These are phyloP conservation scores for Gasterosteus aculeatus DNA, from an alignment of 2,113 vertebrate species.

Conservation along the genomic window DNA sequence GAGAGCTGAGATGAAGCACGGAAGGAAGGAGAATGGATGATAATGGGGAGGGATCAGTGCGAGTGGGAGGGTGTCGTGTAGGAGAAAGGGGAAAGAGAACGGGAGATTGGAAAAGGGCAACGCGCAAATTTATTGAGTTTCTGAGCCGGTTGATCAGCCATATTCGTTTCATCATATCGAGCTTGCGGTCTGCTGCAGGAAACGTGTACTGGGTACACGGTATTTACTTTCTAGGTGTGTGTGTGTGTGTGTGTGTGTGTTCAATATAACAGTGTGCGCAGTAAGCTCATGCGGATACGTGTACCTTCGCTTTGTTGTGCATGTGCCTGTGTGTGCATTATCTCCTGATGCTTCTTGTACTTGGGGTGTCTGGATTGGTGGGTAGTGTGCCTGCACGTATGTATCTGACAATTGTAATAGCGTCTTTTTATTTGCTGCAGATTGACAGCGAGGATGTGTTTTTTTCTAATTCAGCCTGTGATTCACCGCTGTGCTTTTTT, in stretches of 20 bases:
- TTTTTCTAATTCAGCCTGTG: slow-evolving; percentile 30
- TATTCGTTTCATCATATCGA: slow-evolving; percentile 68
- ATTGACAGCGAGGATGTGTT: background rate
- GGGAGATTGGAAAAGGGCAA: slow-evolving; percentile 59
- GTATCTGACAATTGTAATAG: background rate
- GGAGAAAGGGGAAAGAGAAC: slow-evolving; percentile 39
- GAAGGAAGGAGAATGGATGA: slow-evolving; percentile 63
- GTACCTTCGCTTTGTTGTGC: slow-evolving; percentile 28
- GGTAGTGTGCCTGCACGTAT: background rate
- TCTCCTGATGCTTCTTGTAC: slow-evolving; percentile 12
- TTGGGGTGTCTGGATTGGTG: background rate
- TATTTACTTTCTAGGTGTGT: background rate
- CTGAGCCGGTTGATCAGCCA: slow-evolving; percentile 62
- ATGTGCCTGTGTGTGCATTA: slow-evolving; percentile 3
- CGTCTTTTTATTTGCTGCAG: slow-evolving; percentile 2
- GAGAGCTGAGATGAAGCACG: slow-evolving; percentile 55
- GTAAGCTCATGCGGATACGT: slow-evolving; percentile 13
- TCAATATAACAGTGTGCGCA: slow-evolving; percentile 1
- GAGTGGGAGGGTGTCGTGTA: slow-evolving; percentile 39
- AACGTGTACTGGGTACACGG: slow-evolving; percentile 32
- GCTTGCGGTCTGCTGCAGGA: slow-evolving; percentile 47
- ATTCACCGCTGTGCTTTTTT: slow-evolving; percentile 49
- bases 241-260: slow-evolving; percentile 22
- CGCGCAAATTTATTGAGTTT: slow-evolving; percentile 61
- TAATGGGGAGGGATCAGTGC: slow-evolving; percentile 52